A percentile compares a stretch with the other conserved stretches of the same genome.
These are phyloP conservation scores for Tinea semifulvella DNA, from an alignment of 2,888 invertebrate genomes.

Conservation along the genomic window DNA sequence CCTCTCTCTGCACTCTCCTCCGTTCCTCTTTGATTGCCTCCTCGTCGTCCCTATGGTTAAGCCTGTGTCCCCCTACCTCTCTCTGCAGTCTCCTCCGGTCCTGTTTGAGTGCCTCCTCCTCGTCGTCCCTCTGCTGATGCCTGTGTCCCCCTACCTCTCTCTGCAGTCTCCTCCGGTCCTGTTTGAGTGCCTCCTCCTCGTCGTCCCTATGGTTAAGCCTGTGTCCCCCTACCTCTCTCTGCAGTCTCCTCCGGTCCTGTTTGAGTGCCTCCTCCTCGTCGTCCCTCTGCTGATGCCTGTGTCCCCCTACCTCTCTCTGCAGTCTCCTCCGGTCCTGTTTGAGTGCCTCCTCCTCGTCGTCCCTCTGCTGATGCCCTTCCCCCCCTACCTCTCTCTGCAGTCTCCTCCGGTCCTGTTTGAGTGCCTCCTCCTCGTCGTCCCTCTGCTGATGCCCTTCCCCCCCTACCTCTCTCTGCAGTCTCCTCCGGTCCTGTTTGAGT, in stretches of 20 bases:
- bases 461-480: constrained; percentile 85
- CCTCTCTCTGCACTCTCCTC: constrained; percentile 89
- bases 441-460: too few species aligned
- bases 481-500: constrained; percentile 85
- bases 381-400: constrained; percentile 91
- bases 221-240: constrained; percentile 89
- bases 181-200: constrained; percentile 93
- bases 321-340: constrained; percentile 88
- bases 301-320: constrained; percentile 84
- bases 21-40: constrained; percentile 89
- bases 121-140: too few species aligned
- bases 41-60: too few species aligned
- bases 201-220: constrained; percentile 72
- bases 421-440: constrained; percentile 93
- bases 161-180: constrained; percentile 91
- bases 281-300: constrained; percentile 71
- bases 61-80: too few species aligned
- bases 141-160: constrained; percentile 87
- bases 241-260: constrained; percentile 90
- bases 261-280: constrained; percentile 95
- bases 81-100: constrained; percentile 88
- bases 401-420: constrained; percentile 93
- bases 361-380: too few species aligned
- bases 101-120: constrained; percentile 87
- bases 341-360: constrained; percentile 87